Conservation (phyloP, 2,797 vertebrate genomes). For the Mus spretus region DNA sequence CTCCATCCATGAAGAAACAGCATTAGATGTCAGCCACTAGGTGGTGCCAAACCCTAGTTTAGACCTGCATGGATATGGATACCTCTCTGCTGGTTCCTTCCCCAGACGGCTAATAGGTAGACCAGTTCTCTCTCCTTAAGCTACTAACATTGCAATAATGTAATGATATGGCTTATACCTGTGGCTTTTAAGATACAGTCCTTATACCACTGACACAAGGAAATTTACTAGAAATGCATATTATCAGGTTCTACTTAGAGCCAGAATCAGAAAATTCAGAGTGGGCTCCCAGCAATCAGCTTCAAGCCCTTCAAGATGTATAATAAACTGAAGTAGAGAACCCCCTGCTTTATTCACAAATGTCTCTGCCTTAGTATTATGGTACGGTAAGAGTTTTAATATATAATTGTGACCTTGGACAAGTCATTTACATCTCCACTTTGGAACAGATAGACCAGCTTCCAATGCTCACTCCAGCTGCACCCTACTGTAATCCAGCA, state of each 20-base stretch:
- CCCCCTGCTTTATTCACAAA: not conserved
- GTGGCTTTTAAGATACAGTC: not conserved
- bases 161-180: not conserved
- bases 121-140: not conserved
- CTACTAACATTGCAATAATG: not conserved
- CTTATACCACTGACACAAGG: not conserved
- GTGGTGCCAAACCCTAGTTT: slow-evolving; percentile 39
- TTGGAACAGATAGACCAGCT: not conserved
- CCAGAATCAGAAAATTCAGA: slow-evolving; percentile 1
- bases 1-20: not conserved
- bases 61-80: not conserved
- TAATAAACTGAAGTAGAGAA: not conserved
- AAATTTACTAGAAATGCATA: slow-evolving; percentile 28
- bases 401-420: not conserved
- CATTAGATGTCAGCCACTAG: not conserved
- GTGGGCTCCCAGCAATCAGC: not conserved
- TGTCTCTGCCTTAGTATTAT: not conserved
- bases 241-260: not conserved
- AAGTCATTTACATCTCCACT: slow-evolving; percentile 42
- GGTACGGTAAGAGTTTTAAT: slow-evolving; percentile 27
- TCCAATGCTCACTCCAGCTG: not conserved
- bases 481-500: not conserved
- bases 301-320: not conserved
- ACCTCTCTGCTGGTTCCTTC: not conserved
- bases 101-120: not conserved